Conservation (phyloP, 2,888 invertebrate species). For the Proisotoma minuta region DNA sequence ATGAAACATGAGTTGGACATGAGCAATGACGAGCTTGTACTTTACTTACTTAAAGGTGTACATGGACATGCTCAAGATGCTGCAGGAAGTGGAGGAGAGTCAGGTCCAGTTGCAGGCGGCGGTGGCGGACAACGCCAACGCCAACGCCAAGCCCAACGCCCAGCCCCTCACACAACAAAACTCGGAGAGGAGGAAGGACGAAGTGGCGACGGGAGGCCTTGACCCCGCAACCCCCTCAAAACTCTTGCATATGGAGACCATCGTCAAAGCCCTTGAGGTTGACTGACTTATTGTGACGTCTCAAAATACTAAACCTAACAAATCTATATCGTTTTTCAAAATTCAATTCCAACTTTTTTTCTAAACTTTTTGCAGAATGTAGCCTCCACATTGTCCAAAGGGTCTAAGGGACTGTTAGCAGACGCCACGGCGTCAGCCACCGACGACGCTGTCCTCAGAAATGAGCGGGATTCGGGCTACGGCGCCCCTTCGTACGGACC, state of each 20-base stretch:
- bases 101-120: not conserved
- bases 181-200: not conserved
- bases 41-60: not conserved
- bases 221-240: not conserved
- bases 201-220: not conserved
- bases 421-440: slow-evolving; percentile 47
- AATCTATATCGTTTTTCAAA: too few relatives aligned
- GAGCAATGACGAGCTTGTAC: too few relatives aligned
- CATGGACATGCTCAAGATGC: not conserved
- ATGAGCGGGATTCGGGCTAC: slow-evolving; percentile 42
- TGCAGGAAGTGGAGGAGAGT: not conserved
- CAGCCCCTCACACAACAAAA: not conserved
- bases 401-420: slow-evolving; percentile 47
- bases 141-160: too few relatives aligned
- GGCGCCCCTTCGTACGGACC: slow-evolving; percentile 39
- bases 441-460: slow-evolving; percentile 45
- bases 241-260: not conserved
- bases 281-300: not conserved
- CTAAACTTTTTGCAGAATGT: slow-evolving; percentile 37
- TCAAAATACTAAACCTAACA: too few relatives aligned
- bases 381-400: slow-evolving; percentile 46
- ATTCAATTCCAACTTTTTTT: not conserved
- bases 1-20: too few relatives aligned
- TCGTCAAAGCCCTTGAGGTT: not conserved
- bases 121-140: not conserved